Percentiles rank a stretch among this genome's conserved stretches.
Evolutionary conservation across 2,888 invertebrate genomes (phyloP).

Genomic region (Phalangium opilio): DNA sequence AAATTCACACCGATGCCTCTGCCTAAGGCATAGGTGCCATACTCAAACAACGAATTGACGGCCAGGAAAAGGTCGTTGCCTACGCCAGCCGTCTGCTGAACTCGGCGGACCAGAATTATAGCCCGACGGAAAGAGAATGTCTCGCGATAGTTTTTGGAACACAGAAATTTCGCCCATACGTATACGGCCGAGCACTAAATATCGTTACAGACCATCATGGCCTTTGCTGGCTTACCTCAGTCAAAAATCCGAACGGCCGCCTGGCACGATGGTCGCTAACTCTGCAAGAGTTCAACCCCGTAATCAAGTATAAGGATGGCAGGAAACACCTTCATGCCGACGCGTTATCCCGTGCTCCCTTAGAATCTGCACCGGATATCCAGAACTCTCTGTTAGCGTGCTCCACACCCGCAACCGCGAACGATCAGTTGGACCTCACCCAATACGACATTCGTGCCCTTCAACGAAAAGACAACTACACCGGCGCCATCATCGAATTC

Average conservation of each 20-base stretch:
- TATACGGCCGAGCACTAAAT: conserved; percentile 26
- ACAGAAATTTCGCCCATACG: conserved; percentile 27
- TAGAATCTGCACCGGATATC: no score
- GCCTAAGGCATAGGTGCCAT: no score
- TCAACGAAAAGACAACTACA: no score
- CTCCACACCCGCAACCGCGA: no score
- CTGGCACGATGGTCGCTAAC: conserved; percentile 14
- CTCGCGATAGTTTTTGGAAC: conserved; percentile 26
- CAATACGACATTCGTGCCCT: no score
- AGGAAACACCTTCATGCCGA: conserved; percentile 13
- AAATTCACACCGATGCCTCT: no score
- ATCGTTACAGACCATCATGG: conserved; percentile 28
- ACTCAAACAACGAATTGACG: no score
- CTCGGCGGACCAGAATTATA: conserved; percentile 25
- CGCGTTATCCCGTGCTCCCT: conserved; percentile 1
- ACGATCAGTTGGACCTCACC: no score
- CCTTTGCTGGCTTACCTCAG: conserved; percentile 15
- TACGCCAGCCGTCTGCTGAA: conserved; percentile 6
- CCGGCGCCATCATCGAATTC: no score
- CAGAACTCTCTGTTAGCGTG: no score
- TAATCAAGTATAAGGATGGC: conserved; percentile 10
- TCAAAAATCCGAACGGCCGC: conserved; percentile 4
- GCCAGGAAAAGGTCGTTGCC: no score
- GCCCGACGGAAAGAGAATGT: conserved; percentile 29
- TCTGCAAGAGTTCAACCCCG: conserved; percentile 16